Percentiles rank a stretch among this genome's conserved stretches.
Evolutionary conservation across 37 sponge, comb jelly and placozoan species (phyloP).

Genomic region (Aplysina aerophoba): DNA sequence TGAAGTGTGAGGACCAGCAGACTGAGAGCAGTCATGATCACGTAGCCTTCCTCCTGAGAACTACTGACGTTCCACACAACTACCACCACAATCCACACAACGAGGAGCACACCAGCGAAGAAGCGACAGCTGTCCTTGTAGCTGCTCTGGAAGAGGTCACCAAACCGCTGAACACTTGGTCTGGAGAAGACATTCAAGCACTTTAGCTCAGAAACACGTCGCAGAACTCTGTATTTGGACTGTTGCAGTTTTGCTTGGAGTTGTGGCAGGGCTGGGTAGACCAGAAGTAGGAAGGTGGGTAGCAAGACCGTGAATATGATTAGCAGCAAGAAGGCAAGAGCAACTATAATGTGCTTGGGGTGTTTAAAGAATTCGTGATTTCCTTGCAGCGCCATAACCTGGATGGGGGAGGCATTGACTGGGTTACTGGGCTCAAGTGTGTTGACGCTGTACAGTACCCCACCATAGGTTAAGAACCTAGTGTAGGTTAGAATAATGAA

Average conservation of each 20-base stretch:
- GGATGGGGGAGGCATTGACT: not conserved
- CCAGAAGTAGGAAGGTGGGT: slow-evolving; percentile 6
- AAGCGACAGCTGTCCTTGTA: slow-evolving; percentile 22
- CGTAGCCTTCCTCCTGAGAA: not conserved
- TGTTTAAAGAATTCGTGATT: not conserved
- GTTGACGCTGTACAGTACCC: too few relatives aligned
- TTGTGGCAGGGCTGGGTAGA: slow-evolving; percentile 17
- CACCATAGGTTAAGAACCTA: too few relatives aligned
- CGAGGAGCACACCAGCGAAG: slow-evolving; percentile 7
- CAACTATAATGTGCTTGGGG: not conserved
- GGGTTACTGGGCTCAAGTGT: slow-evolving; percentile 7
- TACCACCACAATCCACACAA: slow-evolving; percentile 16
- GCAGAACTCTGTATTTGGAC: not conserved
- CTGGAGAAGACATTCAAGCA: not conserved
- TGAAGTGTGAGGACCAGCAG: not conserved
- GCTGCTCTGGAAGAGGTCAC: slow-evolving; percentile 21
- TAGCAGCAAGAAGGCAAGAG: not conserved
- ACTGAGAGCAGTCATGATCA: slow-evolving; percentile 1
- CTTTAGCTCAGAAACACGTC: not conserved
- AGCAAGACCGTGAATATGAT: slow-evolving; percentile 8
- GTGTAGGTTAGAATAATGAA: too few relatives aligned
- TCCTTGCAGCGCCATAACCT: not conserved
- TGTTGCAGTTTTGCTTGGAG: not conserved
- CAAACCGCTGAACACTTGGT: slow-evolving; percentile 2
- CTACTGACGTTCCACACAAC: slow-evolving; percentile 12